Percentiles rank a stretch among this genome's conserved stretches.
Conservation (phyloP, 2,113 vertebrate species). For the Azemiops feae region DNA sequence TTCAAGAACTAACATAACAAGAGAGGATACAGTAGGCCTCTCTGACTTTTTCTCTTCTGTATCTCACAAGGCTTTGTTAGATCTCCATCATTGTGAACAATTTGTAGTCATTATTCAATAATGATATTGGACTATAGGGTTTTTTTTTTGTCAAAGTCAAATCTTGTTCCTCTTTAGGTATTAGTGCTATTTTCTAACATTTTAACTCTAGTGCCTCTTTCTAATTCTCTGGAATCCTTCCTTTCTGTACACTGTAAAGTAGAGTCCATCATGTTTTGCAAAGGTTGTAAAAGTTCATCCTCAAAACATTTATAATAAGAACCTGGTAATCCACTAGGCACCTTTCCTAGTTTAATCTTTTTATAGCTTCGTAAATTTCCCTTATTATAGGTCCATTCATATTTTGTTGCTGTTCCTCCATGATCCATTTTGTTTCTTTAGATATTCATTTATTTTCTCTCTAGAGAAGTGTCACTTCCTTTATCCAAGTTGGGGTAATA, state of each 20-base stretch:
- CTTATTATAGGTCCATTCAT: background rate
- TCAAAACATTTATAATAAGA: background rate
- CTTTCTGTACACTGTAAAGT: background rate
- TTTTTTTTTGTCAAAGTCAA: background rate
- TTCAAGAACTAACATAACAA: background rate
- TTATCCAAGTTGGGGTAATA: background rate
- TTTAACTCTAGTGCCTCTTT: background rate
- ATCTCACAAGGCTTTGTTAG: background rate
- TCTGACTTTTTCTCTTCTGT: background rate
- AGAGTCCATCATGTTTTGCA: background rate
- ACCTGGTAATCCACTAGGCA: background rate
- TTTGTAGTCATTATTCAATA: background rate
- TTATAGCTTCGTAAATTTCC: background rate
- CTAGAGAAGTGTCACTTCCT: background rate
- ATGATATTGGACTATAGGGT: background rate
- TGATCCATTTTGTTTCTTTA: background rate
- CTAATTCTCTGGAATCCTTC: background rate
- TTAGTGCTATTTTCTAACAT: background rate
- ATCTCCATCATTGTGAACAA: background rate
- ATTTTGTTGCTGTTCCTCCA: background rate
- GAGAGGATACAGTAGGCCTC: background rate
- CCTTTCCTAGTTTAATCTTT: background rate
- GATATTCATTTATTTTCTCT: background rate
- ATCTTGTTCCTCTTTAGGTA: background rate
- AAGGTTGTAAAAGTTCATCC: background rate